Conservation (phyloP, 2,888 invertebrate genomes). For the Agrenia bidenticulata region DNA sequence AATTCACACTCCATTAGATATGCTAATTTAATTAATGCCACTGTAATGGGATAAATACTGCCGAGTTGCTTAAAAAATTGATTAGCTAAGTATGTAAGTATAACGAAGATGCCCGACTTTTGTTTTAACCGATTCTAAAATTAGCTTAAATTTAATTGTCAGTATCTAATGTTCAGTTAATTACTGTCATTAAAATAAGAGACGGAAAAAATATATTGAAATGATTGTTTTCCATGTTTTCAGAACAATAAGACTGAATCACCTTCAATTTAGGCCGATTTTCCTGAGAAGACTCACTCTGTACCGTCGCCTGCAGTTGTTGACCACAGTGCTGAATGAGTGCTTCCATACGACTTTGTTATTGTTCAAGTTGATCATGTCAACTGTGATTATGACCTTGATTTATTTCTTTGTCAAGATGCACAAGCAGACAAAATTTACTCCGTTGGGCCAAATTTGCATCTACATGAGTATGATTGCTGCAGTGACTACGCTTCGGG, state of each 20-base stretch:
- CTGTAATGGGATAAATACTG: no score
- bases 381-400: constrained; percentile 18
- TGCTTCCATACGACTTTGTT: constrained; percentile 16
- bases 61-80: no score
- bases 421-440: not conserved
- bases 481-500: constrained; percentile 2
- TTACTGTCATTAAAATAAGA: no score
- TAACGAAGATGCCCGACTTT: no score
- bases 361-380: constrained; percentile 15
- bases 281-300: constrained; percentile 11
- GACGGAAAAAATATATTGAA: not conserved
- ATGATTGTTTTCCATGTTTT: not conserved
- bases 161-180: no score
- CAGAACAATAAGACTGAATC: constrained; percentile 17
- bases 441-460: constrained; percentile 9
- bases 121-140: no score
- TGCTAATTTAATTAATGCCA: no score
- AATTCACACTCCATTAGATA: no score
- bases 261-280: constrained; percentile 13
- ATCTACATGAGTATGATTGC: constrained; percentile 12
- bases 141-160: no score
- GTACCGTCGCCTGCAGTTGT: constrained; percentile 11
- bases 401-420: constrained; percentile 18
- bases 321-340: constrained; percentile 14
- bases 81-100: no score